These are phyloP conservation scores for Pangasianodon hypophthalmus DNA, from an alignment of 2,113 vertebrate genomes.

Conservation along the genomic window DNA sequence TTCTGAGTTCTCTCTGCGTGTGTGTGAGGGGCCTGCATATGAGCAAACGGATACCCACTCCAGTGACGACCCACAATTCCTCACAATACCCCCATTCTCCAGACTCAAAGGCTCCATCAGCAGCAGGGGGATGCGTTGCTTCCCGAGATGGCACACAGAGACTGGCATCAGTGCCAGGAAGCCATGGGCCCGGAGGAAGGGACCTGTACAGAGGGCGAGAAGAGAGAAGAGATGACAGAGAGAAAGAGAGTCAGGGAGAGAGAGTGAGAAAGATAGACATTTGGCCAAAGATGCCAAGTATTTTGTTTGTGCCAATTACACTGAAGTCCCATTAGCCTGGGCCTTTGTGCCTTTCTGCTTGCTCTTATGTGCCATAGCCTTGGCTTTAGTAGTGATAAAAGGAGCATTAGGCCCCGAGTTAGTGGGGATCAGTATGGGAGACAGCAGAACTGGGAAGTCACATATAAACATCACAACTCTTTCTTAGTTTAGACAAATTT, in stretches of 20 bases:
- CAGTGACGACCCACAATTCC: constrained; percentile 61
- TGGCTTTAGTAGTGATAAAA: constrained; percentile 31
- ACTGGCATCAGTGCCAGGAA: constrained; percentile 77
- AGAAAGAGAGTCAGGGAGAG: constrained; percentile 19
- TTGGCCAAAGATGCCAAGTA: constrained; percentile 56
- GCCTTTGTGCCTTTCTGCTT: constrained; percentile 50
- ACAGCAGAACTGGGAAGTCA: constrained; percentile 1
- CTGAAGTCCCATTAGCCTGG: constrained; percentile 49
- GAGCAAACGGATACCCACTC: constrained; percentile 76
- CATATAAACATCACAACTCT: not conserved
- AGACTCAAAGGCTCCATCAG: constrained; percentile 79
- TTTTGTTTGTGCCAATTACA: constrained; percentile 55
- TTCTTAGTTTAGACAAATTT: not conserved
- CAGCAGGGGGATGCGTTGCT: constrained; percentile 73
- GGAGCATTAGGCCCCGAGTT: constrained; percentile 30
- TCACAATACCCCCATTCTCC: constrained; percentile 77
- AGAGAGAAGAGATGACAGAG: constrained; percentile 61
- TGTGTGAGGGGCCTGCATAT: constrained; percentile 69
- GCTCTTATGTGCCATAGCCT: constrained; percentile 39
- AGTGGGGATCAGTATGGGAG: constrained; percentile 11
- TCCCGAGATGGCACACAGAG: constrained; percentile 76
- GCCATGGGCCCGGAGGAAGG: constrained; percentile 67
- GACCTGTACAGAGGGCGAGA: constrained; percentile 62
- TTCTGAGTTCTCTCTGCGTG: constrained; percentile 72
- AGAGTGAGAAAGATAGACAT: constrained; percentile 33